Conservation (phyloP, 2,797 vertebrate genomes). For the Dipus sagitta region DNA sequence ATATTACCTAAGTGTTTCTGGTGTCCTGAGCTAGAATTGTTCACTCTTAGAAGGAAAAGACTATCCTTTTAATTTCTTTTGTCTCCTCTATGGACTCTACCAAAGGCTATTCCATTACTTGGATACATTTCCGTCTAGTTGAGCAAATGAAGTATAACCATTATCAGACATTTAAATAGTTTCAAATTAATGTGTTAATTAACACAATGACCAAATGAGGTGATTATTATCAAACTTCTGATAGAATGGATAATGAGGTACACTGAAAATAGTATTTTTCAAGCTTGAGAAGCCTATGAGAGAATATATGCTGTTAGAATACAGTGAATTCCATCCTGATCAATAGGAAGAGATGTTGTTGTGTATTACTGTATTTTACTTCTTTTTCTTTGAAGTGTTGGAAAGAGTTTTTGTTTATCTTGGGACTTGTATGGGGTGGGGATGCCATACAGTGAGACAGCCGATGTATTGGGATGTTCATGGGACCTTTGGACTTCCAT, state of each 20-base stretch:
- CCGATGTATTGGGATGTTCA: background rate
- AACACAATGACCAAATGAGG: background rate
- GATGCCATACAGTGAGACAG: background rate
- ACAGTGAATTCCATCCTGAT: background rate
- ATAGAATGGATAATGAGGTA: background rate
- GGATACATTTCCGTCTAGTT: conserved; percentile 38
- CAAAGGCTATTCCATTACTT: background rate
- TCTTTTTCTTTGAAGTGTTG: conserved; percentile 22
- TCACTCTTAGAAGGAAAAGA: background rate
- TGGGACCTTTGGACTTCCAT: background rate
- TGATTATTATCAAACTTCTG: conserved; percentile 8
- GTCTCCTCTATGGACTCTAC: background rate
- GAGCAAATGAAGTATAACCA: conserved; percentile 43
- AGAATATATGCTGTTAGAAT: background rate
- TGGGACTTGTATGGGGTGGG: background rate
- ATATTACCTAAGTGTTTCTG: conserved; percentile 6
- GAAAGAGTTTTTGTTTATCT: background rate
- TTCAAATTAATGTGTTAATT: conserved; percentile 45
- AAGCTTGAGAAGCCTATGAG: background rate
- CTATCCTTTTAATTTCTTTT: background rate
- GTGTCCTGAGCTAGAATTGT: background rate
- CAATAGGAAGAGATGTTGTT: background rate
- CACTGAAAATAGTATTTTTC: background rate
- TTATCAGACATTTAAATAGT: background rate
- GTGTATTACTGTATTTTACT: background rate